Base-by-base conservation (phyloP, 2,113 vertebrate species). In the Vulpes vulpes region DNA sequence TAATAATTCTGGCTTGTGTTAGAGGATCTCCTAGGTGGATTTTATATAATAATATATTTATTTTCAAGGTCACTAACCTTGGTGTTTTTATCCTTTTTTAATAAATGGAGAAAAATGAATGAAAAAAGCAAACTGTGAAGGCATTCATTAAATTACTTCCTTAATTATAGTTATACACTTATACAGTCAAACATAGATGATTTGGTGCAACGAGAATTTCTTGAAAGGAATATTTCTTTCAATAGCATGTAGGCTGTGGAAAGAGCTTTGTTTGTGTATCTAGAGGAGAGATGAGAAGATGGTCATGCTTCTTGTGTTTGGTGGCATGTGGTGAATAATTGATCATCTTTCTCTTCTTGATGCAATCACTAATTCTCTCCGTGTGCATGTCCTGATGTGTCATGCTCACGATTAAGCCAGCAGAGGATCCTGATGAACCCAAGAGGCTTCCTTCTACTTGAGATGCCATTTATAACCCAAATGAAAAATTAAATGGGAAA, bases 401-500 rank as follows among this genome's bases (percentile, higher is more conserved):
- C 97, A 97, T 16, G 11, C 96, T 96, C 76, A 25, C 84, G 86
- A 98, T 98, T 98, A 98, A 91, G 79, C 85, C 97, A 97, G 96
- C 96, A 96, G 97, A 98, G 94, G 83, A 95, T 83, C 62, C 83
- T 95, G 89, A 96, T 43, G 76, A 97, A 87, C 96, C 86, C 98
- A 96, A 93, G 97, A 98, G 98, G 94, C 94, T 95, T 89, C 84
- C 76, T 81, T n/a, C 94, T 93, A 49, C 95, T 98, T 97, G 93
- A 96, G 84, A 96, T 92, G 87, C 83, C 96, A 98, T 98, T 98
- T 98, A 96, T 98, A 98, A 95, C 86, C 43, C 71, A 74, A 71
- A 89, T 98, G 97, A 98, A 98, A 99, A 98, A 98, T 98, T 98
- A 98, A 98, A 98, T 92, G 97, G 25, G 95, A 98, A 98, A 98